A percentile compares a stretch with the other conserved stretches of the same genome.
Conservation (phyloP, 2,113 vertebrate genomes). For the Porphyrio hochstetteri region DNA sequence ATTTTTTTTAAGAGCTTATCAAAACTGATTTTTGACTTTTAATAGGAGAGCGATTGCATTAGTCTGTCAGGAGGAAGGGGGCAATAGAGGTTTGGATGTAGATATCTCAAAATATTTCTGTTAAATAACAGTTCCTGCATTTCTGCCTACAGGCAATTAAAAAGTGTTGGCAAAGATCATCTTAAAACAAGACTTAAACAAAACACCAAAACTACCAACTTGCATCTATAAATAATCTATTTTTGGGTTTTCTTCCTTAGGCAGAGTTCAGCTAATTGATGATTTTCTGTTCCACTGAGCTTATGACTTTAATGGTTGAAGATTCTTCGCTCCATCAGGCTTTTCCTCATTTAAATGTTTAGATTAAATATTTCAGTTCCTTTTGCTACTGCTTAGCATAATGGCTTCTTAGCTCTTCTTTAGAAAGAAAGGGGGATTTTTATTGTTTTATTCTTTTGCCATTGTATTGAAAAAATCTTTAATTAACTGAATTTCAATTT, state of each 20-base stretch:
- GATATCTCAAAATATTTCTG: slow-evolving; percentile 29
- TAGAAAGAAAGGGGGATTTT: accelerated
- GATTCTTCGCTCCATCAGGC: not conserved
- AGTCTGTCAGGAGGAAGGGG: not conserved
- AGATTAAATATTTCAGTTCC: not conserved
- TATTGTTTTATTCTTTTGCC: not conserved
- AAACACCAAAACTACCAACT: not conserved
- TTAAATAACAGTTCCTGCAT: slow-evolving; percentile 11
- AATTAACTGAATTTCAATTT: not conserved
- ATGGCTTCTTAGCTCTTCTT: not conserved
- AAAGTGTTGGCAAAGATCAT: slow-evolving; percentile 10
- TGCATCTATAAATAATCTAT: not conserved
- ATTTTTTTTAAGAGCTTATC: not conserved
- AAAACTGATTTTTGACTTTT: not conserved
- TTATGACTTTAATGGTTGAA: not conserved
- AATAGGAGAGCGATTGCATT: not conserved
- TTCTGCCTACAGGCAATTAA: slow-evolving; percentile 28
- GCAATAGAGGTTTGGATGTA: not conserved
- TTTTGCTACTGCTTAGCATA: not conserved
- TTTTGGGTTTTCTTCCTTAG: slow-evolving; percentile 10
- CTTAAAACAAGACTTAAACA: not conserved
- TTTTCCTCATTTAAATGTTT: not conserved
- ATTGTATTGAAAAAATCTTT: not conserved
- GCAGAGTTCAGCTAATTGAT: slow-evolving; percentile 15
- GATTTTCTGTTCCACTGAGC: not conserved